Evolutionary conservation across 37 sponge, comb jelly and placozoan species (phyloP).

Genomic region (Oopsacas minuta): DNA sequence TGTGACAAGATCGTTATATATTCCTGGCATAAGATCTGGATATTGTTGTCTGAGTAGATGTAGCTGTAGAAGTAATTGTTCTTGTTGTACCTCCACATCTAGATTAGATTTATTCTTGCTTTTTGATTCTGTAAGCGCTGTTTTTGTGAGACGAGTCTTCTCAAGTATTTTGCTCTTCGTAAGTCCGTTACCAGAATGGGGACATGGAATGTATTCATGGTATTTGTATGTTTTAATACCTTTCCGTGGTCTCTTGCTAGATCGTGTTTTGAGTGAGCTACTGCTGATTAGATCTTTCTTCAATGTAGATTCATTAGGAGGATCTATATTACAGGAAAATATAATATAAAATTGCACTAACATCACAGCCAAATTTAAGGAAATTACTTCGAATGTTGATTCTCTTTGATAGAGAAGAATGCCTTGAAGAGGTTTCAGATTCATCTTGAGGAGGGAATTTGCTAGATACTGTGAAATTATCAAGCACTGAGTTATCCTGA

Average conservation of each 20-base stretch:
- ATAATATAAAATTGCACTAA: too few relatives aligned
- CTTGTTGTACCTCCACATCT: background rate
- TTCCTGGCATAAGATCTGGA: background rate
- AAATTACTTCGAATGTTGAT: constrained; percentile 10
- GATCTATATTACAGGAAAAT: background rate
- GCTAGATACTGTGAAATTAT: background rate
- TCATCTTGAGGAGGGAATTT: background rate
- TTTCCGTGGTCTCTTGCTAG: background rate
- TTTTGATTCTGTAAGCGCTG: background rate
- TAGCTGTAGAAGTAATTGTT: background rate
- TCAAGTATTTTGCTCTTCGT: background rate
- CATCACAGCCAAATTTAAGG: too few relatives aligned
- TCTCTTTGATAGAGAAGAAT: background rate
- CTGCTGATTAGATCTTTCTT: constrained; percentile 9
- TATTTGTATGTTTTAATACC: background rate
- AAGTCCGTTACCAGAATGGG: background rate
- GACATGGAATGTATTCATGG: background rate
- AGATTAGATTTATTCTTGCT: background rate
- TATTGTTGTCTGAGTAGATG: background rate
- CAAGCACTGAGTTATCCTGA: background rate
- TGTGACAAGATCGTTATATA: background rate
- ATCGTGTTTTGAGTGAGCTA: constrained; percentile 8
- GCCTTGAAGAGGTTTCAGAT: background rate
- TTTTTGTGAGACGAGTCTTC: background rate
- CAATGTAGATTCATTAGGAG: background rate